phyloP scores from a whole-genome alignment of 1,140 invertebrate genomes.

The Cyrtorhinus lividipennis region DNA sequence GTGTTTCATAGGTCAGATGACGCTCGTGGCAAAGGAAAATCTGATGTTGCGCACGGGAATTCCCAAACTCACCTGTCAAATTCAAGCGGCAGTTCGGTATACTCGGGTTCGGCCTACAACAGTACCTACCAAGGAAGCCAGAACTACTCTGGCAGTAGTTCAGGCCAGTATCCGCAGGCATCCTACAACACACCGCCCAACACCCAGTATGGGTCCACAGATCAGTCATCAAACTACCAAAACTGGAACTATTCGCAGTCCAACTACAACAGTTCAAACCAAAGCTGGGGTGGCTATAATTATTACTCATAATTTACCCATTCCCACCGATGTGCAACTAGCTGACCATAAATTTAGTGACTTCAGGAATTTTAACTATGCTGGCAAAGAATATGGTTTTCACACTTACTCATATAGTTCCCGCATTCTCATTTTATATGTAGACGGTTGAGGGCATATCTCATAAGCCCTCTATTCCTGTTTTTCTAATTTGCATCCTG shows the following conservation, averaged over 20 bases:
- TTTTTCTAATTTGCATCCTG: no score
- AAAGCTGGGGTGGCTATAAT: slow-evolving; percentile 43
- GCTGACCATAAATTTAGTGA: no score
- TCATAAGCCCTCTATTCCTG: no score
- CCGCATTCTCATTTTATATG: no score
- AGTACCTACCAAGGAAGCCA: not conserved
- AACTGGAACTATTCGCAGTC: slow-evolving; percentile 49
- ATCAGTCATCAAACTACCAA: slow-evolving; percentile 33
- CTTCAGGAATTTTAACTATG: no score
- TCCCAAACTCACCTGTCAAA: no score
- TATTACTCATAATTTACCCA: slow-evolving; percentile 37
- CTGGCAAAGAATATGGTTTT: no score
- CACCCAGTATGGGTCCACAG: not conserved
- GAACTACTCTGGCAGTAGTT: not conserved
- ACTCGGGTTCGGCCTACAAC: slow-evolving; percentile 1
- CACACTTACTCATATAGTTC: no score
- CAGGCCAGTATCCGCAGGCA: not conserved
- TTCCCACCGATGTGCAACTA: no score
- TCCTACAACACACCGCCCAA: not conserved
- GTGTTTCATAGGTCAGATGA: no score
- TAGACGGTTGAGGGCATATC: no score
- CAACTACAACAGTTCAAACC: slow-evolving; percentile 46
- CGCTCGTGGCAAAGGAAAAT: not conserved
- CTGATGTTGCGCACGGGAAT: not conserved
- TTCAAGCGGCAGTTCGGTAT: not conserved